phyloP scores from a whole-genome alignment of 2,113 vertebrate genomes.

The Puntigrus tetrazona region DNA sequence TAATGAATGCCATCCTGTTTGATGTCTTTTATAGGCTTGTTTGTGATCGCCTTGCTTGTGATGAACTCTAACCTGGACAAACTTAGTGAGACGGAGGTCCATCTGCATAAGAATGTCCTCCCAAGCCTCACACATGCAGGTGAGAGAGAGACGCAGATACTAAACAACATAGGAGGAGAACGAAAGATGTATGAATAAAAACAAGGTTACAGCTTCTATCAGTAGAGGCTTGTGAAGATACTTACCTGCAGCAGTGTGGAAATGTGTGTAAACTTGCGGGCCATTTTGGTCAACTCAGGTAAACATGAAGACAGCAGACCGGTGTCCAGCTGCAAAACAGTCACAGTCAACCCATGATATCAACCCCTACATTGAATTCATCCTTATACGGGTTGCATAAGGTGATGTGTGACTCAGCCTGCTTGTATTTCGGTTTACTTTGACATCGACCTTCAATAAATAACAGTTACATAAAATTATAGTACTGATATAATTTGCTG shows the following conservation, averaged over 20 bases:
- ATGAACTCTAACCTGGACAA: constrained; percentile 86
- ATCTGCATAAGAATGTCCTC: constrained; percentile 98
- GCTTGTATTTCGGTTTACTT: not conserved
- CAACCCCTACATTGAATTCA: not conserved
- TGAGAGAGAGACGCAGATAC: constrained; percentile 93
- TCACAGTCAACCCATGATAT: constrained; percentile 2
- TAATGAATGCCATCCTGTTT: not conserved
- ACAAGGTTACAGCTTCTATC: not conserved
- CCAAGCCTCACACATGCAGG: constrained; percentile 98
- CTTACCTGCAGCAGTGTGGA: constrained; percentile 90
- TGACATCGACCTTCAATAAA: not conserved
- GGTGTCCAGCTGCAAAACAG: constrained; percentile 85
- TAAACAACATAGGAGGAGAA: constrained; percentile 61
- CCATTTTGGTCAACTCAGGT: constrained; percentile 95
- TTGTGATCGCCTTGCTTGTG: not conserved
- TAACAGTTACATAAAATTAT: not conserved
- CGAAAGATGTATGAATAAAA: not conserved
- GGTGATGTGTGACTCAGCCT: not conserved
- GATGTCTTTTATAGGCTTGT: not conserved
- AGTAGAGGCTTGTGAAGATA: not conserved
- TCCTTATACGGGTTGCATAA: no score
- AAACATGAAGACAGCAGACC: constrained; percentile 89
- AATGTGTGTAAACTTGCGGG: constrained; percentile 97
- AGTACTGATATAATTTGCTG: not conserved
- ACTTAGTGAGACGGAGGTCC: constrained; percentile 96